These are phyloP conservation scores for Chaetura pelagica DNA, from an alignment of 2,113 vertebrate genomes.

Conservation along the genomic window DNA sequence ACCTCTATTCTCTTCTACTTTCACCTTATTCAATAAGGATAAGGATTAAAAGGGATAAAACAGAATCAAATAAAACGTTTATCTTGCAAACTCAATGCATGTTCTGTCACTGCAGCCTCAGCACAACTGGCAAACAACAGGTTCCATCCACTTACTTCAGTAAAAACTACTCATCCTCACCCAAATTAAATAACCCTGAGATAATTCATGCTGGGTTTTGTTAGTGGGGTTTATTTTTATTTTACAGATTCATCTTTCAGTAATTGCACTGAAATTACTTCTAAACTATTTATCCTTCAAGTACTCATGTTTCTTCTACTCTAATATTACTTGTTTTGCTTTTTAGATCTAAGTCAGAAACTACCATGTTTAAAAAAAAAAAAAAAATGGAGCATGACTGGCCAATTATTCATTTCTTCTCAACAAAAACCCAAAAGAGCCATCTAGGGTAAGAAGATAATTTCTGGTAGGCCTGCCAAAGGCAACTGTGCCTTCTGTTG, in stretches of 20 bases:
- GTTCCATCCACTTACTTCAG: not conserved
- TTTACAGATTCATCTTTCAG: not conserved
- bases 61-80: not conserved
- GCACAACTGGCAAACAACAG: not conserved
- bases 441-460: not conserved
- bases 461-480: conserved; percentile 22
- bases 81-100: not conserved
- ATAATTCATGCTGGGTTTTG: not conserved
- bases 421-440: not conserved
- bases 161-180: not conserved
- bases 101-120: not conserved
- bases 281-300: not conserved
- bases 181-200: not conserved
- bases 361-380: not conserved
- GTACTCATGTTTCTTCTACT: not conserved
- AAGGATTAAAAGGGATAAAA: conserved; percentile 2
- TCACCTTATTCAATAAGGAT: not conserved
- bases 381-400: no score
- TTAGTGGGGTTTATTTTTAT: not conserved
- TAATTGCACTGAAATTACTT: not conserved
- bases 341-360: not conserved
- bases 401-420: not conserved
- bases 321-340: not conserved
- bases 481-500: conserved; percentile 24
- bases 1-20: not conserved